Base-by-base conservation (phyloP, 2,797 vertebrate species). In the Micromesistius poutassou region DNA sequence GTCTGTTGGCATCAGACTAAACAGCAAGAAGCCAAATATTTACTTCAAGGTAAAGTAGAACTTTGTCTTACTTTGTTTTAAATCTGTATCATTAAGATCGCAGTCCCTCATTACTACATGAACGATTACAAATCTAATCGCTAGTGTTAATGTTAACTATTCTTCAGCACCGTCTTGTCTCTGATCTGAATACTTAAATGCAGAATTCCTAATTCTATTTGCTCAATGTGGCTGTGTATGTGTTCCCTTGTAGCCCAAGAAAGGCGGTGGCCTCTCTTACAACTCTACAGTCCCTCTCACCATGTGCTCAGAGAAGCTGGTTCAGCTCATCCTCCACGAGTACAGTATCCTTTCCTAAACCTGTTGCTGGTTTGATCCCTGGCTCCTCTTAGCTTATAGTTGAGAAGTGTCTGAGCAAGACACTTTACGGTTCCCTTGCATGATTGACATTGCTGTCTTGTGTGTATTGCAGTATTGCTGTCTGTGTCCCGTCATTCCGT, bases 301-400 rank as follows among this genome's bases (percentile, higher is more conserved):
- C 14, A 96, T 97, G 25, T 99, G 98, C 91, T 99, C 98, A 0
- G 98, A 99, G 89, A 99, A 99, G 88, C 89, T 99, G 25, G 97
- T 98, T 46, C 98, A 99, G 88, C 97, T 99, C 85, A 98, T 99
- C 88, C 95, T 99, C 4, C 98, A 99, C 0, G 98, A 99, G 82
- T 99, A 99, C 86, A 99, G 97, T 97, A 99, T 99, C 98, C 96
- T 97, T 95, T 35, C 72, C 16, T 28, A 74, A 38, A 19, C 16
- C 55, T 8, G 8, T 3, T 19, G 46, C 19, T 22, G 46, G 46
- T 50, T 50, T 50, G 46, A 50, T 50, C 22, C 55, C 55, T 22
- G 55, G 55, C 55, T 25, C 55, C 55, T 62, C 55, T 22, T 9
- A 62, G 55, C 55, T n/a, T 8, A 62, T 1, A 25, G 22, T 25